Percentiles rank a stretch among this genome's conserved stretches.
phyloP scores from a whole-genome alignment of 2,888 invertebrate species.

The Phytoseiulus persimilis region DNA sequence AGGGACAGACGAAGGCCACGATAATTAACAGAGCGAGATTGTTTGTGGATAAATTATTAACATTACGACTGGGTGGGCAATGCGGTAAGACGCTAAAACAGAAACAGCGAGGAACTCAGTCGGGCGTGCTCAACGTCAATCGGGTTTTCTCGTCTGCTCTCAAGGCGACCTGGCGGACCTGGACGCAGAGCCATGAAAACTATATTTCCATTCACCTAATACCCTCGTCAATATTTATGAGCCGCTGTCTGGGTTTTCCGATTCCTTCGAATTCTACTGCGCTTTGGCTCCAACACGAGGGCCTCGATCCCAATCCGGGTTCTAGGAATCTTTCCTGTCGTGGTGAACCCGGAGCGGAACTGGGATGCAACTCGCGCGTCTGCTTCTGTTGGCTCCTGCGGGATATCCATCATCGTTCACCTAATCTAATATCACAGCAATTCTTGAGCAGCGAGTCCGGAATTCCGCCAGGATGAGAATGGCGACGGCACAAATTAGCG shows the following conservation, averaged over 20 bases:
- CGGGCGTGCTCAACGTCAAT: neutral
- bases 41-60: constrained; percentile 5
- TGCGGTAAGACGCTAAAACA: neutral
- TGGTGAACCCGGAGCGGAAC: no score
- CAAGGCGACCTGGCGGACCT: neutral
- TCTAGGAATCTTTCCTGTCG: no score
- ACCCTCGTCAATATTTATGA: no score
- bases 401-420: neutral
- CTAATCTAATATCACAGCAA: neutral
- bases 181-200: no score
- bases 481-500: neutral
- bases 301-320: no score
- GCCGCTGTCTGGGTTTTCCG: no score
- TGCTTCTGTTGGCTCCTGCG: neutral
- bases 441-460: neutral
- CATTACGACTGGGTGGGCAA: neutral
- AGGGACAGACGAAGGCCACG: neutral
- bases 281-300: no score
- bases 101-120: neutral
- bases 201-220: no score
- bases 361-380: no score
- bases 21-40: neutral
- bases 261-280: no score
- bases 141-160: neutral
- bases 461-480: neutral